Percentiles rank a stretch among this genome's conserved stretches.
Evolutionary conservation across 2,888 invertebrate genomes (phyloP).

Genomic region (Spisula solida): DNA sequence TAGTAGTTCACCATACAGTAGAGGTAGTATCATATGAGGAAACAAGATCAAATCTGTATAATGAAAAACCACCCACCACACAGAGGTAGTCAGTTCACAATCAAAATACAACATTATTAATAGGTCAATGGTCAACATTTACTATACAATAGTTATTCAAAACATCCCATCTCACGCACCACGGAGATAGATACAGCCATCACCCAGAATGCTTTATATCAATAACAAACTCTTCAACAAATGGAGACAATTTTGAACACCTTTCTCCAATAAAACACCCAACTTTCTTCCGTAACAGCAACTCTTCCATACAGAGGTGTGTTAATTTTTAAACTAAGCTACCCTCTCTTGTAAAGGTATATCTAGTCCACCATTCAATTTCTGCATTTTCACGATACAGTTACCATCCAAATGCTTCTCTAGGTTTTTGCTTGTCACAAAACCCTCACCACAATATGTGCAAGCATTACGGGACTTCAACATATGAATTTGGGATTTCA

Average conservation of each 20-base stretch:
- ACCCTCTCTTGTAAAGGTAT: slow-evolving; percentile 60
- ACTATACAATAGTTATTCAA: slow-evolving; percentile 12
- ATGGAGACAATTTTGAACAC: not conserved
- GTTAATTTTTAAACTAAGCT: slow-evolving; percentile 32
- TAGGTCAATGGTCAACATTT: slow-evolving; percentile 17
- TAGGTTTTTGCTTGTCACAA: slow-evolving; percentile 85
- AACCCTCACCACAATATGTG: slow-evolving; percentile 86
- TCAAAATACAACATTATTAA: slow-evolving; percentile 2
- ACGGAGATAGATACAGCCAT: not conserved
- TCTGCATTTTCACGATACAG: slow-evolving; percentile 79
- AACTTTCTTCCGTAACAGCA: not conserved
- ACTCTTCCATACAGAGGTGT: not conserved
- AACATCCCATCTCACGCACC: not conserved
- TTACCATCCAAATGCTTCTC: slow-evolving; percentile 88
- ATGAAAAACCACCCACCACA: slow-evolving; percentile 11
- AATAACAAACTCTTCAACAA: not conserved
- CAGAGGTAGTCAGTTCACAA: slow-evolving; percentile 17
- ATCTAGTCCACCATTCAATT: slow-evolving; percentile 70
- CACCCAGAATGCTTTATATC: not conserved
- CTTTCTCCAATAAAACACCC: not conserved
- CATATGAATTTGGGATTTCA: slow-evolving; percentile 88
- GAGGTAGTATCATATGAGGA: slow-evolving; percentile 30
- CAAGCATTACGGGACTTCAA: slow-evolving; percentile 87
- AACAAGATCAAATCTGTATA: slow-evolving; percentile 11
- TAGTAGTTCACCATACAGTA: slow-evolving; percentile 7